phyloP scores from a whole-genome alignment of 2,888 invertebrate genomes.

The Leptinotarsa peninsularis region DNA sequence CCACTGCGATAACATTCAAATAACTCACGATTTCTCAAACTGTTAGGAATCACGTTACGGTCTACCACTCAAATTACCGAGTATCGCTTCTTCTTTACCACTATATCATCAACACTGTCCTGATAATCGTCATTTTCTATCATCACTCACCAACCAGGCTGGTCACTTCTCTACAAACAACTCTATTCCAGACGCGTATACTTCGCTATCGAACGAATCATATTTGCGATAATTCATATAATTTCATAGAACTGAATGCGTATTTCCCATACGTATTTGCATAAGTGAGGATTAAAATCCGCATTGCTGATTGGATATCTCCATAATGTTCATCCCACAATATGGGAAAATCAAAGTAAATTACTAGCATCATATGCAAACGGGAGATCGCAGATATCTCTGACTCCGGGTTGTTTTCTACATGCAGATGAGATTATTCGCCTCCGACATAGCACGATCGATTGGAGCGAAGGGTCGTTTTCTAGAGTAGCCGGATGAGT shows the following conservation, averaged over 20 bases:
- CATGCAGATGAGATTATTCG: conserved; percentile 10
- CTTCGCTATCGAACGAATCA: conserved; percentile 5
- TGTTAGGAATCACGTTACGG: conserved; percentile 5
- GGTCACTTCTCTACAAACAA: conserved; percentile 14
- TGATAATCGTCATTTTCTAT: conserved; percentile 14
- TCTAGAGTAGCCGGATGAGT: no score
- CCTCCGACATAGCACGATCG: background rate
- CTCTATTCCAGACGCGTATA: conserved; percentile 2
- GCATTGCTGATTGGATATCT: conserved; percentile 21
- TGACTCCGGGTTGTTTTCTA: conserved; percentile 24
- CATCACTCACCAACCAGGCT: conserved; percentile 18
- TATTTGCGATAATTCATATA: conserved; percentile 16
- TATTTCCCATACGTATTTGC: conserved; percentile 20
- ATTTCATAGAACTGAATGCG: conserved; percentile 7
- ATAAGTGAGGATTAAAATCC: conserved; percentile 19
- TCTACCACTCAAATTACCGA: background rate
- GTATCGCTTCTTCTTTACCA: background rate
- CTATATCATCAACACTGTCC: conserved; percentile 8
- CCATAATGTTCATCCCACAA: conserved; percentile 29
- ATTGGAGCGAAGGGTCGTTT: background rate
- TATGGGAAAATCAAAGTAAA: conserved; percentile 35
- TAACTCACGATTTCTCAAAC: background rate
- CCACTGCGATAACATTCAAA: background rate
- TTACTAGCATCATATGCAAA: conserved; percentile 40
- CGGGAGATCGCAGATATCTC: conserved; percentile 38